Percentiles rank a stretch among this genome's conserved stretches.
phyloP scores from a whole-genome alignment of 1,140 invertebrate genomes.

The Cyphomyrmex costatus region DNA sequence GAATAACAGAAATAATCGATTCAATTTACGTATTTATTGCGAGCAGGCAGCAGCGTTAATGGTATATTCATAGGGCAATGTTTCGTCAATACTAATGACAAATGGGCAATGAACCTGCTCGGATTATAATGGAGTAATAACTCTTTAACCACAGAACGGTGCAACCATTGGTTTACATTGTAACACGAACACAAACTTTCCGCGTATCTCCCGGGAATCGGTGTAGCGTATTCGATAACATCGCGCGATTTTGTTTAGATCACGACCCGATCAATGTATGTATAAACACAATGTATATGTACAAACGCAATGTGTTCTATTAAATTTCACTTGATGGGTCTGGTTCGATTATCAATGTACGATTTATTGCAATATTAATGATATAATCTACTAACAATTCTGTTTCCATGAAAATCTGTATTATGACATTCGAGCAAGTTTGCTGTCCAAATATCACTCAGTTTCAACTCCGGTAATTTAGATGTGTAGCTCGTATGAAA shows the following conservation, averaged over 20 bases:
- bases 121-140: constrained; percentile 74
- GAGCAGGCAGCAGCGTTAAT: constrained; percentile 68
- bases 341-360: neutral
- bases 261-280: neutral
- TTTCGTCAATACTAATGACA: constrained; percentile 74
- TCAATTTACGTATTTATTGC: constrained; percentile 82
- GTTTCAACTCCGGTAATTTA: neutral
- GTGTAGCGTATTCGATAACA: constrained; percentile 60
- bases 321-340: constrained; percentile 25
- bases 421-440: neutral
- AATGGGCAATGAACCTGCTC: constrained; percentile 74
- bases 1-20: constrained; percentile 80
- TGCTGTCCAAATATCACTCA: neutral
- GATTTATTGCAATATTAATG: constrained; percentile 45
- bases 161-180: constrained; percentile 61
- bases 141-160: constrained; percentile 67
- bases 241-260: constrained; percentile 65
- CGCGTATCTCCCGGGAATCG: constrained; percentile 55
- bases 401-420: constrained; percentile 30
- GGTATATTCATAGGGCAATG: constrained; percentile 81
- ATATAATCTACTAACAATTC: constrained; percentile 12
- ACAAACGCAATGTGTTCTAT: constrained; percentile 18
- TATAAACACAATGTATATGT: constrained; percentile 16
- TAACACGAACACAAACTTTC: constrained; percentile 67
- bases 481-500: neutral